Evolutionary conservation across 2,113 vertebrate species (phyloP).

Genomic region (Aphyosemion australe): DNA sequence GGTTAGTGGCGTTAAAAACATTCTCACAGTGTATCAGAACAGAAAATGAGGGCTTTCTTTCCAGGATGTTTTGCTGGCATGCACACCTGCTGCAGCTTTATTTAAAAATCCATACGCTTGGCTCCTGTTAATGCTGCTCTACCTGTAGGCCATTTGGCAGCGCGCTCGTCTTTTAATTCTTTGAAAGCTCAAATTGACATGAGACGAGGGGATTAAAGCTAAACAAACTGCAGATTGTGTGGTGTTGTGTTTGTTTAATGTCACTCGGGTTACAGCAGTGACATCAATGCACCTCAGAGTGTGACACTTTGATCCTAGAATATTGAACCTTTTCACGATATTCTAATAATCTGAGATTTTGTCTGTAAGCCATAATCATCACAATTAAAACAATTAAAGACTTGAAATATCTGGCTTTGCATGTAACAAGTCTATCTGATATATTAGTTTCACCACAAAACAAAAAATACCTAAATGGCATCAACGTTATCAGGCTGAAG

Average conservation of each 20-base stretch:
- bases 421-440: too few species aligned
- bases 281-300: not conserved
- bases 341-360: too few species aligned
- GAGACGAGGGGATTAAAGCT: conserved; percentile 6
- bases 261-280: not conserved
- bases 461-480: too few species aligned
- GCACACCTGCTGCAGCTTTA: conserved; percentile 17
- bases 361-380: too few species aligned
- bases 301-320: too few species aligned
- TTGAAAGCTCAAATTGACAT: conserved; percentile 1
- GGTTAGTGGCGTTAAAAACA: not conserved
- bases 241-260: not conserved
- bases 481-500: not conserved
- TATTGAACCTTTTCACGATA: too few species aligned
- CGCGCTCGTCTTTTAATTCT: not conserved
- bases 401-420: too few species aligned
- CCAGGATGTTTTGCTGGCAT: not conserved
- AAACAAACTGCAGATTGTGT: conserved; percentile 9
- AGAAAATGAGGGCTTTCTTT: not conserved
- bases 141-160: conserved; percentile 12
- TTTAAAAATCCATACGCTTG: conserved; percentile 31
- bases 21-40: not conserved
- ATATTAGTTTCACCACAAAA: too few species aligned
- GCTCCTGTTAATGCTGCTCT: conserved; percentile 18
- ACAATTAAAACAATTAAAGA: too few species aligned